Evolutionary conservation across 2,113 vertebrate species (phyloP).

Genomic region (Falco punctatus): DNA sequence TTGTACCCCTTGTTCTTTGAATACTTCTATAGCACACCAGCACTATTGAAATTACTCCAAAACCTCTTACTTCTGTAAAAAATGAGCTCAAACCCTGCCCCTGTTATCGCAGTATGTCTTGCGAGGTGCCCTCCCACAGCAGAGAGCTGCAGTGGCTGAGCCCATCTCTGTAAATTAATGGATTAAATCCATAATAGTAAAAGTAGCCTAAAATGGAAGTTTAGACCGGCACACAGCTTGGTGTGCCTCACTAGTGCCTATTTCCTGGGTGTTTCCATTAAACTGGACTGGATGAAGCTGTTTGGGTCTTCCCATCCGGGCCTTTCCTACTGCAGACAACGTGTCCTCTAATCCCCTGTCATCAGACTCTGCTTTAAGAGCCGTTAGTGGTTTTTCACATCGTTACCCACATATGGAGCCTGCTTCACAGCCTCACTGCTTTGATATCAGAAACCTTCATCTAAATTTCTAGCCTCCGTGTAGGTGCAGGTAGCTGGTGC

Average conservation of each 20-base stretch:
- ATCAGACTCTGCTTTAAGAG: constrained; percentile 44
- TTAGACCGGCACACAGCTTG: neutral
- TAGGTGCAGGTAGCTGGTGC: neutral
- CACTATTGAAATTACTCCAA: neutral
- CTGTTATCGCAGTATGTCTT: neutral
- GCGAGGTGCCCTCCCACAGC: neutral
- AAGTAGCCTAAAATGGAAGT: neutral
- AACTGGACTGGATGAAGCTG: neutral
- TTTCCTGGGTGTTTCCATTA: neutral
- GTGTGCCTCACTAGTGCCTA: neutral
- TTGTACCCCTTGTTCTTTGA: neutral
- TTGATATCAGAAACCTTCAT: constrained; percentile 56
- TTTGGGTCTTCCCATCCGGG: neutral
- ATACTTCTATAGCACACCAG: neutral
- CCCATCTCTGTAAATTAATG: neutral
- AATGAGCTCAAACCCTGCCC: neutral
- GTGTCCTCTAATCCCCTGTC: constrained; percentile 16
- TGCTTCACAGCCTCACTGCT: constrained; percentile 1
- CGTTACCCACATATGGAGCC: constrained; percentile 31
- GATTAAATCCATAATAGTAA: neutral
- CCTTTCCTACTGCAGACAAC: neutral
- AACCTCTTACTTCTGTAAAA: neutral
- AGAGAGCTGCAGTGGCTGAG: neutral
- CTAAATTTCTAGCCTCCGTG: neutral
- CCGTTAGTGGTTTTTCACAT: constrained; percentile 62